phyloP scores from a whole-genome alignment of 2,888 invertebrate species.

The Agrilus mali region DNA sequence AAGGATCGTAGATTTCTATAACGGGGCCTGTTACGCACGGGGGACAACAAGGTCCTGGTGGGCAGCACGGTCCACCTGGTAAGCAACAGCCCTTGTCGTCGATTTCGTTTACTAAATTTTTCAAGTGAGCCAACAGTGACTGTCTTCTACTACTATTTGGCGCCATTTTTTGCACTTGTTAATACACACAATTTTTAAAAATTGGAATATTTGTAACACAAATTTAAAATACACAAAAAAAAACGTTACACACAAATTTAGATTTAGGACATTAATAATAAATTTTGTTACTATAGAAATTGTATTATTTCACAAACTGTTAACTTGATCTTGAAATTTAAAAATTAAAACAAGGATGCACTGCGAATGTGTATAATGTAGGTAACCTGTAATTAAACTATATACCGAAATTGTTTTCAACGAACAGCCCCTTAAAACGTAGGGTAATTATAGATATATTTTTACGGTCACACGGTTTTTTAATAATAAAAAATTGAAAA shows the following conservation, averaged over 20 bases:
- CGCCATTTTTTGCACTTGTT: slow-evolving; percentile 4
- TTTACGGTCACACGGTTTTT: too few relatives aligned
- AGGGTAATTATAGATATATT: too few relatives aligned
- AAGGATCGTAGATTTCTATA: slow-evolving; percentile 41
- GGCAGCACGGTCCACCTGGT: slow-evolving; percentile 16
- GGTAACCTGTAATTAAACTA: too few relatives aligned
- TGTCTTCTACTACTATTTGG: slow-evolving; percentile 20
- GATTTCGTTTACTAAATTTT: slow-evolving; percentile 25
- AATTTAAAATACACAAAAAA: slow-evolving; percentile 8
- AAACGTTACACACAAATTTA: slow-evolving; percentile 10
- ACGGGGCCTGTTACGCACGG: slow-evolving; percentile 30
- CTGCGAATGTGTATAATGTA: too few relatives aligned
- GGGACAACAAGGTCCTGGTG: slow-evolving; percentile 31
- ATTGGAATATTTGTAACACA: slow-evolving; percentile 5
- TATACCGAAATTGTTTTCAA: too few relatives aligned
- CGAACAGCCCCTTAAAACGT: too few relatives aligned
- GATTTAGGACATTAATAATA: slow-evolving; percentile 6
- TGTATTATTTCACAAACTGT: too few relatives aligned
- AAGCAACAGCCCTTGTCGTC: slow-evolving; percentile 19
- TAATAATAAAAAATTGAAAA: too few relatives aligned
- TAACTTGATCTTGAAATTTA: too few relatives aligned
- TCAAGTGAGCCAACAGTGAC: slow-evolving; percentile 24
- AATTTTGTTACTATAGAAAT: too few relatives aligned
- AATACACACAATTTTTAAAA: slow-evolving; percentile 11
- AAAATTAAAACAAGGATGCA: too few relatives aligned